phyloP scores from a whole-genome alignment of 2,797 vertebrate genomes.

The Pseudocheirus occidentalis region DNA sequence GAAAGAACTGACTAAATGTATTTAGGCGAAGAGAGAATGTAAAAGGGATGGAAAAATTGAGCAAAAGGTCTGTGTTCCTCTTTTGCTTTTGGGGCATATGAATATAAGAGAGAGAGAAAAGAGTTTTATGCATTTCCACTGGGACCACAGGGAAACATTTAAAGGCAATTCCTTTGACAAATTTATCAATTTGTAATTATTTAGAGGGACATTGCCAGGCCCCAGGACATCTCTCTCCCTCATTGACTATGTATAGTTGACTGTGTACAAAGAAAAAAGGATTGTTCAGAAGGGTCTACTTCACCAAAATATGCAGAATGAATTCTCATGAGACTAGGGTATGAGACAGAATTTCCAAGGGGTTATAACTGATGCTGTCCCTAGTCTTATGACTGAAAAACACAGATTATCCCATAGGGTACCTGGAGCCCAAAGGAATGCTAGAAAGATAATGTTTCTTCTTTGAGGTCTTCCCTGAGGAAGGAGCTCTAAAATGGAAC shows the following conservation, averaged over 20 bases:
- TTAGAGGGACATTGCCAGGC: background rate
- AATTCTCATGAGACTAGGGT: background rate
- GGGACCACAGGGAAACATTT: background rate
- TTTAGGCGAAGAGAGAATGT: background rate
- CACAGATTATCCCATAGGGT: background rate
- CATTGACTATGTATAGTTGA: background rate
- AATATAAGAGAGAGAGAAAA: background rate
- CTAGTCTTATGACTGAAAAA: background rate
- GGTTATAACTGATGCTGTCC: background rate
- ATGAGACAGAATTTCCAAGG: background rate
- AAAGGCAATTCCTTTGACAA: background rate
- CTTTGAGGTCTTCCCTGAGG: background rate
- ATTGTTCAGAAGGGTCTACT: background rate
- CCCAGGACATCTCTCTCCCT: background rate
- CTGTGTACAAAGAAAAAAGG: background rate
- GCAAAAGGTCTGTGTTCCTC: background rate
- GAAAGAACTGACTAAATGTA: background rate
- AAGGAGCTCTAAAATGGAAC: background rate
- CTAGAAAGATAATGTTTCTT: background rate
- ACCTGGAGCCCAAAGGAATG: background rate
- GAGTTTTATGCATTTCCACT: background rate
- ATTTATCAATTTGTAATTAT: background rate
- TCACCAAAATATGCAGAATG: background rate
- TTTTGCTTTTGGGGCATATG: background rate
- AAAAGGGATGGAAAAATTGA: background rate